Conservation (phyloP, 2,113 vertebrate species). For the Dendropsophus ebraccatus region DNA sequence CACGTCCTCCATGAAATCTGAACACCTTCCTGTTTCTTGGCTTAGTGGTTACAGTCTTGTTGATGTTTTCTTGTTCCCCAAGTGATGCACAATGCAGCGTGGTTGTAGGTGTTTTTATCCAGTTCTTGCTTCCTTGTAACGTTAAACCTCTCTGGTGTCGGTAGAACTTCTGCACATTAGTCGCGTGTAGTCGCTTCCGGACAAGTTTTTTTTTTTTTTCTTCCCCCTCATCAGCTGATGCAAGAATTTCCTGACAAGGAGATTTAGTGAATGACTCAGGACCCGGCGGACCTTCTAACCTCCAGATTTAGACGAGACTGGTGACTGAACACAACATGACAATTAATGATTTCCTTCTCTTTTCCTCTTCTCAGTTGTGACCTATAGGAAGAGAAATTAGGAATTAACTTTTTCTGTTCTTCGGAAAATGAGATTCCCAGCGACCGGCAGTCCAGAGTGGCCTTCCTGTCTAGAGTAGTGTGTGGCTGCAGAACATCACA, state of each 20-base stretch:
- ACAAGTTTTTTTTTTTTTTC: background rate
- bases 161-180: background rate
- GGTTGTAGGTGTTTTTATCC: background rate
- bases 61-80: background rate
- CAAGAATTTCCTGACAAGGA: background rate
- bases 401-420: background rate
- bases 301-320: background rate
- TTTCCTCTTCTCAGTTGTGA: background rate
- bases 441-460: no score
- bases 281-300: background rate
- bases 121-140: background rate
- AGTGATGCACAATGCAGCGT: background rate
- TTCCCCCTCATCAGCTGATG: background rate
- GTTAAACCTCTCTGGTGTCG: background rate
- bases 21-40: background rate
- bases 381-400: background rate
- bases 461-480: background rate
- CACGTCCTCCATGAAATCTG: no score
- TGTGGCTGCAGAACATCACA: no score
- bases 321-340: background rate
- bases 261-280: background rate
- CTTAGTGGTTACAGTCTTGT: background rate
- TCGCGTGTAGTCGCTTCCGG: background rate
- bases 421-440: background rate
- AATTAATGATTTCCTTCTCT: background rate